Base-by-base conservation (phyloP, 2,113 vertebrate species). In the Passer domesticus region DNA sequence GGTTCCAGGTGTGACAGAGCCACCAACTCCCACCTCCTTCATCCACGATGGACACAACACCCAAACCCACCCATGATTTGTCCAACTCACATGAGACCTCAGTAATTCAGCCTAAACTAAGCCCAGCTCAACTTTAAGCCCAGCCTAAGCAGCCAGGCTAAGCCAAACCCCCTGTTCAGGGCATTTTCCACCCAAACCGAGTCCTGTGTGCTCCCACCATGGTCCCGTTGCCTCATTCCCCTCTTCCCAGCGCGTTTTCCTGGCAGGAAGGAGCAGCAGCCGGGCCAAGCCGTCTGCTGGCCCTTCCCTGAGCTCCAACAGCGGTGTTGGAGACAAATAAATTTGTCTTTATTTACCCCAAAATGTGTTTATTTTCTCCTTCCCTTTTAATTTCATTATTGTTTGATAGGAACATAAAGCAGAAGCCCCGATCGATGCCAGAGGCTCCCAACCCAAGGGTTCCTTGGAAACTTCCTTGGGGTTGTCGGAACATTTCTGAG, bases 81-180 rank as follows among this genome's bases (percentile, higher is more conserved):
- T 0, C 86, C 53, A 43, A 2, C 46, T 16, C 56, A 7, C 10
- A 0, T 0, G 0, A 15, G 0, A 13, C 7, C 1, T 3, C 0
- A 0, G 1, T 1, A 20, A 2, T 12, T 31, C 62, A 15, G 15
- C 47, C 78, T 15, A 30, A 78, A 13, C 44, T 5, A 25, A 84
- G 23, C 47, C 22, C 1, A 2, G 43, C 50, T 66, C 59, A 30
- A 9, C 66, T 41, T n/a, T 43, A 58, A 46, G 43, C 16, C 73
- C 83, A 47, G 43, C 44, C 33, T 35, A 5, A 27, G 55, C 8
- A 0, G 14, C 33, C 6, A 6, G 0, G 0, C 37, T 70, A 2
- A 60, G 31, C 41, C 5, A 0, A 37, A 8, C 15, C 55, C 46
- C 55, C 46, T 77, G 58, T 89, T 10, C 28, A 1, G 44, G 49